Evolutionary conservation across 2,888 invertebrate genomes (phyloP), one percentile per base, ranked within the genome.

Genomic region (Hololepta plana): DNA sequence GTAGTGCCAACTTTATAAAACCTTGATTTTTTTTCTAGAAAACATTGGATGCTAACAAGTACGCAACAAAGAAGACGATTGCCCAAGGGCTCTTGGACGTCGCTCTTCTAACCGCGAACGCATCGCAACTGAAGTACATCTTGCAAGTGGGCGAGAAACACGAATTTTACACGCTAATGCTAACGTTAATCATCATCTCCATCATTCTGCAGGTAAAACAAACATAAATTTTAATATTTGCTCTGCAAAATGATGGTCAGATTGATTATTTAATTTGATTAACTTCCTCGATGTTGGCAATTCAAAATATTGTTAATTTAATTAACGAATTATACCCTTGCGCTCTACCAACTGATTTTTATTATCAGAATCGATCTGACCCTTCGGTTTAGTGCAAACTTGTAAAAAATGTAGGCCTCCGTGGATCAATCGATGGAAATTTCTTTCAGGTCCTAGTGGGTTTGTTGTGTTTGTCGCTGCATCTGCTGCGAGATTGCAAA

Each of bases 61-160:
- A 87, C 66, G 85, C 87, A 12, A 85, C 85, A 6, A 88, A 87
- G 55, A 88, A 88, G 55, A 85, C 85, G 0, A 82, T 87, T 30
- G 84, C 87, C 1, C 87, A 87, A 60, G 85, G 87, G 3, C 77
- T 87, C 71, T 63, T 87, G 40, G 85, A 87, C 50, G 81, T 87
- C 30, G 85, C 87, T 1, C 56, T 87, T 35, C 59, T 87, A 26
- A 85, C 85, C 2, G 84, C 85, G 1, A 87, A 87, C 47, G 85
- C 85, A 3, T 81, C 82, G 0, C 87, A 87, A 48, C 57, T 87
- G 17, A 85, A 85, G 50, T 85, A 85, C 42, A 73, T 87, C 15
- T 62, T 87, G 1, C 80, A 77, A 63, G 76, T 79, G 17, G 84
- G 84, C 4, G 70, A 75, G 20, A 71, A 74, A 43, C 82, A 87